phyloP scores from a whole-genome alignment of 53 echinoderm and acorn worm species.

The Zoroaster sp. region DNA sequence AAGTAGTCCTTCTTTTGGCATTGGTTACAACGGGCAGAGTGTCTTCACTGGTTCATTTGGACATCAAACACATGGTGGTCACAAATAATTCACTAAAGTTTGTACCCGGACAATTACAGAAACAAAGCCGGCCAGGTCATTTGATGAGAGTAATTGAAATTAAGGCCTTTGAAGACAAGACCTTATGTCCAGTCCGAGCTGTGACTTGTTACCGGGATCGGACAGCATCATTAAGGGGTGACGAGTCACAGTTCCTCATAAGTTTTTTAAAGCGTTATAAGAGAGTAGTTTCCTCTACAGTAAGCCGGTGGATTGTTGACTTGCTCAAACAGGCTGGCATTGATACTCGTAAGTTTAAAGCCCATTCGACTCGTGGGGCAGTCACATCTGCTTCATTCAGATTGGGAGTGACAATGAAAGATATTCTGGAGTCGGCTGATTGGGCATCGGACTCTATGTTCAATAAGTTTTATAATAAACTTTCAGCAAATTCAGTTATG shows the following conservation, averaged over 20 bases:
- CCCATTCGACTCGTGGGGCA: conserved; percentile 53
- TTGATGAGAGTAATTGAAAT: background rate
- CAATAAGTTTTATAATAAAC: conserved; percentile 38
- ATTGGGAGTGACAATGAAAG: conserved; percentile 31
- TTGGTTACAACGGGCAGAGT: conserved; percentile 44
- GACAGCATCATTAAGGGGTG: conserved; percentile 14
- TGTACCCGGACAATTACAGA: conserved; percentile 1
- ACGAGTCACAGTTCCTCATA: conserved; percentile 21
- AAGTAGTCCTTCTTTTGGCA: conserved; percentile 40
- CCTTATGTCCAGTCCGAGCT: conserved; percentile 38
- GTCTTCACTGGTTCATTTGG: conserved; percentile 37
- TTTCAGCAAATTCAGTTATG: conserved; percentile 8
- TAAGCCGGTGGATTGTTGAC: conserved; percentile 41
- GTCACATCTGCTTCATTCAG: conserved; percentile 43
- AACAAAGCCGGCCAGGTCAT: conserved; percentile 49
- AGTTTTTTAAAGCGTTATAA: conserved; percentile 9
- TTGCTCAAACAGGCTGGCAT: conserved; percentile 10
- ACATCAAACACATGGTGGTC: conserved; percentile 21
- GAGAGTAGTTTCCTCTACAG: conserved; percentile 34
- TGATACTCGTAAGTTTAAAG: conserved; percentile 42
- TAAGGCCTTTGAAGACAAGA: conserved; percentile 46
- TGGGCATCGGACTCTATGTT: conserved; percentile 39
- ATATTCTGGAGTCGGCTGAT: conserved; percentile 35
- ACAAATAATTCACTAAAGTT: conserved; percentile 14
- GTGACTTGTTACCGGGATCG: conserved; percentile 17